phyloP scores from a whole-genome alignment of 2,888 invertebrate species.

The Macrosoma leucophasiata region DNA sequence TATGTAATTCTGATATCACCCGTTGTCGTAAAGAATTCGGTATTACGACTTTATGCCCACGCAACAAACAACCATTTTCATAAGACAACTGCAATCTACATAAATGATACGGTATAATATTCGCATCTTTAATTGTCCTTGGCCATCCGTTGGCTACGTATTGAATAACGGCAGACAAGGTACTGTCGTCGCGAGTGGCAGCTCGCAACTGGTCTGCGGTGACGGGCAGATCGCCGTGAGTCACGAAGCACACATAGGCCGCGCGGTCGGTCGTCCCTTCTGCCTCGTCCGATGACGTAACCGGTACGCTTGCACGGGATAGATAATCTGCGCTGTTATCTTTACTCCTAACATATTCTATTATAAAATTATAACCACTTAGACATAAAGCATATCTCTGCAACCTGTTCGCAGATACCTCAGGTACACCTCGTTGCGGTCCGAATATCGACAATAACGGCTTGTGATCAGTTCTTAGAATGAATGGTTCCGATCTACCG shows the following conservation, averaged over 20 bases:
- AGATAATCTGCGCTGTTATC: constrained; percentile 8
- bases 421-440: constrained; percentile 21
- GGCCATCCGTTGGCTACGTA: constrained; percentile 19
- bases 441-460: constrained; percentile 4
- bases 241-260: constrained; percentile 8
- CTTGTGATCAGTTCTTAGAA: constrained; percentile 8
- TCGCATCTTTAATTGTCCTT: constrained; percentile 4
- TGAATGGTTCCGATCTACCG: constrained; percentile 6
- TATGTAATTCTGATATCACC: constrained; percentile 10
- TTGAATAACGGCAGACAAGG: constrained; percentile 7
- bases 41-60: constrained; percentile 16
- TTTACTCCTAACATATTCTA: constrained; percentile 11
- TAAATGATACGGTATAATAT: constrained; percentile 11
- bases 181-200: constrained; percentile 2
- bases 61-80: constrained; percentile 15
- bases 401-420: constrained; percentile 22
- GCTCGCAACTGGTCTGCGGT: not conserved
- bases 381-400: constrained; percentile 9
- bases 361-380: not conserved
- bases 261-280: constrained; percentile 1
- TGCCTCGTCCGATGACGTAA: not conserved
- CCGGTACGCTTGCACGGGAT: constrained; percentile 5
- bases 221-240: constrained; percentile 1
- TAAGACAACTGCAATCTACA: constrained; percentile 15
- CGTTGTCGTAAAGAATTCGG: constrained; percentile 6